Percentiles rank a stretch among this genome's conserved stretches.
Conservation (phyloP, 2,113 vertebrate species). For the Malurus cyaneus region DNA sequence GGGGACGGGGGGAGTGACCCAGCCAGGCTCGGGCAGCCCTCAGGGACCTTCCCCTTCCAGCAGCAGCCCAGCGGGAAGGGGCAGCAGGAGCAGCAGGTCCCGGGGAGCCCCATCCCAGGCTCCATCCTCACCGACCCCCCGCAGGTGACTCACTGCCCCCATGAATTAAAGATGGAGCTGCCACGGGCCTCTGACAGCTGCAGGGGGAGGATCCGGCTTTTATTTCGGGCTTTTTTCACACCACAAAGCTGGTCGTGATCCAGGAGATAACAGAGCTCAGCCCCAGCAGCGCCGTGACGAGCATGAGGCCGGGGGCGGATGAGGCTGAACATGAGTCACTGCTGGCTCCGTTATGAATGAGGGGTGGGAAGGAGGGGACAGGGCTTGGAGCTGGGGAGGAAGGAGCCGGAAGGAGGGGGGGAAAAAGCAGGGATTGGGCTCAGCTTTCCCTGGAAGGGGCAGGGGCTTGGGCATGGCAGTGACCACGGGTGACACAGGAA, state of each 20-base stretch:
- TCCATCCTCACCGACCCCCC: background rate
- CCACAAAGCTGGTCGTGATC: constrained; percentile 53
- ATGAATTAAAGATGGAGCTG: constrained; percentile 61
- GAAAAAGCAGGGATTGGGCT: background rate
- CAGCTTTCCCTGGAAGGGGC: background rate
- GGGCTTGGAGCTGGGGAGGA: background rate
- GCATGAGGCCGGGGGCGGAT: constrained; percentile 52
- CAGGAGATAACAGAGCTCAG: constrained; percentile 45
- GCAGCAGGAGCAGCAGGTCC: background rate
- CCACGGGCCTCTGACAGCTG: constrained; percentile 43
- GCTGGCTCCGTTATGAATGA: constrained; percentile 45
- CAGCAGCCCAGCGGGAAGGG: background rate
- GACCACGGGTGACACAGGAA: background rate
- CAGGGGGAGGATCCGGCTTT: constrained; percentile 12
- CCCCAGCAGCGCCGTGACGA: constrained; percentile 41
- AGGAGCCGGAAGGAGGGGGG: background rate
- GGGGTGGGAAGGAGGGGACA: background rate
- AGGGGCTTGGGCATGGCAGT: rapidly evolving
- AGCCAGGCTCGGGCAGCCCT: background rate
- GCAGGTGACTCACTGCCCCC: constrained; percentile 54
- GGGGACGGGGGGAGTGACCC: background rate
- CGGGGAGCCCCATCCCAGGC: background rate
- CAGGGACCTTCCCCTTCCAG: background rate
- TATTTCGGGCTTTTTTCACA: constrained; percentile 58
- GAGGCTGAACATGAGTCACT: constrained; percentile 50